phyloP scores from a whole-genome alignment of 2,113 vertebrate genomes.

The Vombatus ursinus region DNA sequence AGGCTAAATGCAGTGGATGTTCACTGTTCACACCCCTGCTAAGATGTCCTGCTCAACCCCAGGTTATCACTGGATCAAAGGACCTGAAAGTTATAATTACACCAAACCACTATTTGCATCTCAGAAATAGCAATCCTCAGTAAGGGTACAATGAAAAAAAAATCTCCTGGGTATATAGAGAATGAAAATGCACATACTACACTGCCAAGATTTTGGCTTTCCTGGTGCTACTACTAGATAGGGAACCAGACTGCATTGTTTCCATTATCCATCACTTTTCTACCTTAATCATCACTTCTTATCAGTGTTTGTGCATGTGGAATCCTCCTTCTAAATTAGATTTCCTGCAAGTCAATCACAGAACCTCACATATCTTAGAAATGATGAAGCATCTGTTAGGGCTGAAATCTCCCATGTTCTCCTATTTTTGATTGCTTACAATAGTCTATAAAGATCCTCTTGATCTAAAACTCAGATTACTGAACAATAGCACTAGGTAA shows the following conservation, averaged over 20 bases:
- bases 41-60: background rate
- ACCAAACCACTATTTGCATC: background rate
- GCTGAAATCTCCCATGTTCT: background rate
- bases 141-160: background rate
- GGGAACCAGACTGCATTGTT: constrained; percentile 21
- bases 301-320: background rate
- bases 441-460: background rate
- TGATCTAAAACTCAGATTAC: background rate
- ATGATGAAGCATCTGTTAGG: background rate
- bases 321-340: constrained; percentile 31
- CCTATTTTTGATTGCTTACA: background rate
- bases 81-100: background rate
- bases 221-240: background rate
- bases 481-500: background rate
- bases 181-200: background rate
- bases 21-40: background rate
- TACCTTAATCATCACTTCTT: background rate
- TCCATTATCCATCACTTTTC: background rate
- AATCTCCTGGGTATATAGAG: background rate
- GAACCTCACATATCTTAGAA: background rate
- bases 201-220: background rate
- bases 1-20: too few species aligned
- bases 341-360: background rate
- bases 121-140: background rate
- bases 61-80: background rate